Conservation (phyloP, 2,797 vertebrate species). For the Chanos chanos region DNA sequence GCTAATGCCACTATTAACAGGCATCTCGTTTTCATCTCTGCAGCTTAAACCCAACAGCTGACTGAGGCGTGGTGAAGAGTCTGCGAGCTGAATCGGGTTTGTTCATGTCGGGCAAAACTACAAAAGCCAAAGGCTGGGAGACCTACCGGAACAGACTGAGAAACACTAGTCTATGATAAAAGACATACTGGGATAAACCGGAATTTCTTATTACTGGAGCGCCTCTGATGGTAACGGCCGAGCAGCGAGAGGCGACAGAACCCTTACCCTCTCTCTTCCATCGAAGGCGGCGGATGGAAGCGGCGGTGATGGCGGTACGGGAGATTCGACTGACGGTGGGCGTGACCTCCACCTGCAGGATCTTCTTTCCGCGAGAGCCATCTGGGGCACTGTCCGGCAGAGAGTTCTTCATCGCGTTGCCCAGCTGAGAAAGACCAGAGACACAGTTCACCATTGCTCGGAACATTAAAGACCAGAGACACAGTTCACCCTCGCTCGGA, state of each 20-base stretch:
- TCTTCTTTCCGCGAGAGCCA: slow-evolving; percentile 82
- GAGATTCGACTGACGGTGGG: slow-evolving; percentile 93
- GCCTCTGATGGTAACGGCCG: neutral
- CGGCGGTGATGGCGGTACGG: slow-evolving; percentile 92
- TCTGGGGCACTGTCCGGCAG: slow-evolving; percentile 88
- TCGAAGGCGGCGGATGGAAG: slow-evolving; percentile 94
- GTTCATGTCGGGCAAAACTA: too few relatives aligned
- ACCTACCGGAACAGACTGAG: too few relatives aligned
- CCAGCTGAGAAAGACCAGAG: slow-evolving; percentile 75
- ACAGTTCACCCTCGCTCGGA: neutral
- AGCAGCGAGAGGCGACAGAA: neutral
- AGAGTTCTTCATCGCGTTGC: slow-evolving; percentile 95
- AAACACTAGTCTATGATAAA: too few relatives aligned
- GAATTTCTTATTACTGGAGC: too few relatives aligned
- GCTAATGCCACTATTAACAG: too few relatives aligned
- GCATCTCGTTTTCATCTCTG: too few relatives aligned
- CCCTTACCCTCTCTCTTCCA: slow-evolving; percentile 95
- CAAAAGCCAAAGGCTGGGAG: too few relatives aligned
- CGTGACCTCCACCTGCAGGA: slow-evolving; percentile 94
- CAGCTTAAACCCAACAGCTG: too few relatives aligned
- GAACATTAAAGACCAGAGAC: neutral
- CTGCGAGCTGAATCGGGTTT: too few relatives aligned
- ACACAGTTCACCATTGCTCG: neutral
- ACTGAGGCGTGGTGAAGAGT: too few relatives aligned
- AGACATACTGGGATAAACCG: too few relatives aligned